Base-by-base conservation (phyloP, 1,140 invertebrate species). In the Chelonus insularis region DNA sequence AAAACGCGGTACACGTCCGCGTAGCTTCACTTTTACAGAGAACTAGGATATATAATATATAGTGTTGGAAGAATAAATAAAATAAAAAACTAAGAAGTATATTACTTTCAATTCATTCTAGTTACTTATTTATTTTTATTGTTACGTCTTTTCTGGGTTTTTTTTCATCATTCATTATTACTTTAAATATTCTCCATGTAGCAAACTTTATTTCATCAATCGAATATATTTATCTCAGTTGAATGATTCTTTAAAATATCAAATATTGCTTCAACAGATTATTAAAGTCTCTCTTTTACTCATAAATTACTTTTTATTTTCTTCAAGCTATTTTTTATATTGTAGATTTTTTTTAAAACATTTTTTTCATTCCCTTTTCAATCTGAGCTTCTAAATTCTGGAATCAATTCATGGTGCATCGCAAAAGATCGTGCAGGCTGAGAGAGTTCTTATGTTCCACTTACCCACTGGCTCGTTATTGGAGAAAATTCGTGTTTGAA, bases 1-100 rank as follows among this genome's bases (percentile, higher is more conserved):
- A 55, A 61, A 63, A 57, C 14, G 18, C 52, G 62, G 36, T 43
- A 48, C 52, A 36, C 54, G 51, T 61, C 47, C 50, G 12, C n/a
- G 4, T 20, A 5, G 20, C 21, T 37, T 20, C 7, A 61, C 25
- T 4, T 20, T 29, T 16, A 12, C 18, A 43, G 32, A 11, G 51
- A 39, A 14, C 25, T 7, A 3, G n/a, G n/a, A n/a, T n/a, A n/a
- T n/a, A n/a, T n/a, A n/a, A n/a, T n/a, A n/a, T n/a, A n/a, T 23
- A 14, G 39, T 43, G 16, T 18, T 4, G 4, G 1, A 8, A 50
- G 23, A 4, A 20, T 25, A 29, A 18, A 8, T 4, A 50, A 50
- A 7, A 14, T 23, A 8, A 9, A 50, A 50, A 25, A 20, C 3
- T 4, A 50, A 50, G 23, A 50, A 25, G 21, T 12, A 20, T 11